These are phyloP conservation scores for Australoheros scitulus DNA, from an alignment of 2,113 vertebrate genomes.

Conservation along the genomic window DNA sequence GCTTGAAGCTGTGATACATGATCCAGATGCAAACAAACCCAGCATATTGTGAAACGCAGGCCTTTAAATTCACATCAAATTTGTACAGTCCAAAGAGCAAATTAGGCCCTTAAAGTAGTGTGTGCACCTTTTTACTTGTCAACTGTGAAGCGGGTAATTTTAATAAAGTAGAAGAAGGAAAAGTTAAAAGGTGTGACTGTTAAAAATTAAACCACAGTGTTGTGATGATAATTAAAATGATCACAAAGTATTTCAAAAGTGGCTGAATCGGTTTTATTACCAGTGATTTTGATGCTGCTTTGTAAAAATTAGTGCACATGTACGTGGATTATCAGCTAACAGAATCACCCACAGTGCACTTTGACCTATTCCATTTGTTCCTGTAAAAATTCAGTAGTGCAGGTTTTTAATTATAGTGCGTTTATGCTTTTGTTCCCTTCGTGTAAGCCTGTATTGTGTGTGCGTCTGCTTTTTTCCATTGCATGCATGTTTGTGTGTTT, in stretches of 20 bases:
- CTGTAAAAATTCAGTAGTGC: neutral
- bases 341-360: neutral
- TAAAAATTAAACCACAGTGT: neutral
- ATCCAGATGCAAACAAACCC: neutral
- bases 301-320: neutral
- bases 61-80: neutral
- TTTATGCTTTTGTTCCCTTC: neutral
- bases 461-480: neutral
- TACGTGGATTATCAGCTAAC: neutral
- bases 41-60: neutral
- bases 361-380: neutral
- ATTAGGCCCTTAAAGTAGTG: neutral
- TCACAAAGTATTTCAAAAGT: neutral
- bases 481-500: neutral
- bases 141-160: neutral
- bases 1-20: neutral
- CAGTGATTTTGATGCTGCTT: neutral
- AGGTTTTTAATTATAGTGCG: neutral
- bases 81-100: neutral
- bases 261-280: neutral
- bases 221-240: neutral
- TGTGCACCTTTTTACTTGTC: fast-evolving
- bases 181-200: neutral
- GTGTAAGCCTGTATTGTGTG: neutral
- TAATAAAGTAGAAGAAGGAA: neutral